Conservation (phyloP, 2,888 invertebrate genomes). For the Cabera pusaria region DNA sequence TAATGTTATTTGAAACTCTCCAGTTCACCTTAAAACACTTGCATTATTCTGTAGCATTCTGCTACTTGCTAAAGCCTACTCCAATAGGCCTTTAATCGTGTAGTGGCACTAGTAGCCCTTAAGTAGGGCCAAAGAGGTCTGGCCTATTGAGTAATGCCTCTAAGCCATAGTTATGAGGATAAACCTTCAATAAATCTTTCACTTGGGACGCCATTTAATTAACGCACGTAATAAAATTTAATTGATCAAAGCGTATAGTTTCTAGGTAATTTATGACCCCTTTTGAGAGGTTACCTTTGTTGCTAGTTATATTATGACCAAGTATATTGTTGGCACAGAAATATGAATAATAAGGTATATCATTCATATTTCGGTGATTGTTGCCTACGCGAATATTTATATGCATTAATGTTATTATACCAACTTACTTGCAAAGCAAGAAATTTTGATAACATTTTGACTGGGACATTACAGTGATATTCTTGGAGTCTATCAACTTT, state of each 20-base stretch:
- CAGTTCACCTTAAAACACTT: constrained; percentile 13
- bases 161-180: constrained; percentile 78
- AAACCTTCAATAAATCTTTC: constrained; percentile 81
- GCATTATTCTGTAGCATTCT: constrained; percentile 34
- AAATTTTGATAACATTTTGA: no score
- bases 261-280: constrained; percentile 51
- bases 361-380: no score
- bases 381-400: no score
- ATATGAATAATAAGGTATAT: no score
- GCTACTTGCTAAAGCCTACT: constrained; percentile 31
- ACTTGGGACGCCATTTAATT: constrained; percentile 75
- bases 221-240: constrained; percentile 77
- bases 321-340: no score
- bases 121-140: constrained; percentile 44
- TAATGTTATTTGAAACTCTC: constrained; percentile 9
- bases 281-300: constrained; percentile 38
- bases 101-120: constrained; percentile 42
- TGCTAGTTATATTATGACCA: constrained; percentile 11
- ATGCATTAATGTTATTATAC: no score
- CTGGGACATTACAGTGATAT: no score
- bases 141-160: constrained; percentile 64
- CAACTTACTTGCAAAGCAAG: no score
- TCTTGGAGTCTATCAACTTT: no score
- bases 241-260: constrained; percentile 75
- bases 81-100: constrained; percentile 49